Percentiles rank a stretch among this genome's conserved stretches.
phyloP scores from a whole-genome alignment of 2,113 vertebrate genomes.

The Pogonocichla stellata region DNA sequence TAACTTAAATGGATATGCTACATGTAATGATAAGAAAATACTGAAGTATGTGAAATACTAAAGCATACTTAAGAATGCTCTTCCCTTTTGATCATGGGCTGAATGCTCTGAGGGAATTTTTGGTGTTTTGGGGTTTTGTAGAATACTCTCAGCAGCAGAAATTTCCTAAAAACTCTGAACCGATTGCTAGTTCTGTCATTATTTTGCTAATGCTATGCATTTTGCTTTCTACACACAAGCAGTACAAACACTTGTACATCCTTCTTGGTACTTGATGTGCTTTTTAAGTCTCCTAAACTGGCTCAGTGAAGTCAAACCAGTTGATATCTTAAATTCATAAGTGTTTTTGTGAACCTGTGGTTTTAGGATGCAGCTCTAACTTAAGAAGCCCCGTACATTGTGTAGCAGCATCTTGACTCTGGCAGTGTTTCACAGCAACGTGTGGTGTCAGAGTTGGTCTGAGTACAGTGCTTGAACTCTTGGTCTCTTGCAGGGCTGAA shows the following conservation, averaged over 20 bases:
- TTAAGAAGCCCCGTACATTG: neutral
- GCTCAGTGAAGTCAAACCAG: neutral
- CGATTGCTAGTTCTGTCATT: neutral
- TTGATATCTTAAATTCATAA: neutral
- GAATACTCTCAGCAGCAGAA: neutral
- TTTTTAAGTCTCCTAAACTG: neutral
- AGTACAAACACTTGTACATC: neutral
- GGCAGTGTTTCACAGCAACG: neutral
- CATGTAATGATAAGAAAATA: neutral
- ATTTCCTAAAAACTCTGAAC: neutral
- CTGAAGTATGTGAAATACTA: neutral
- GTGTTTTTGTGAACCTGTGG: neutral
- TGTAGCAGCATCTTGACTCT: neutral
- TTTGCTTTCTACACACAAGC: neutral
- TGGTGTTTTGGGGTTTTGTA: neutral
- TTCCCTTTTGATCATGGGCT: neutral
- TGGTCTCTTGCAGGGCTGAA: conserved; percentile 78
- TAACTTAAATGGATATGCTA: neutral
- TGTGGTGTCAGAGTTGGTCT: accelerated
- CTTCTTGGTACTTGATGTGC: neutral
- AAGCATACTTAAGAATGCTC: neutral
- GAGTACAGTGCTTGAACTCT: neutral
- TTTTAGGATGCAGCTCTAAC: neutral
- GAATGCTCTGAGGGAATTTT: neutral
- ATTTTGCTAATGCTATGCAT: neutral